Evolutionary conservation across 2,888 invertebrate species (phyloP), one percentile per base, ranked within the genome.

Genomic region (Bimastos eiseni): DNA sequence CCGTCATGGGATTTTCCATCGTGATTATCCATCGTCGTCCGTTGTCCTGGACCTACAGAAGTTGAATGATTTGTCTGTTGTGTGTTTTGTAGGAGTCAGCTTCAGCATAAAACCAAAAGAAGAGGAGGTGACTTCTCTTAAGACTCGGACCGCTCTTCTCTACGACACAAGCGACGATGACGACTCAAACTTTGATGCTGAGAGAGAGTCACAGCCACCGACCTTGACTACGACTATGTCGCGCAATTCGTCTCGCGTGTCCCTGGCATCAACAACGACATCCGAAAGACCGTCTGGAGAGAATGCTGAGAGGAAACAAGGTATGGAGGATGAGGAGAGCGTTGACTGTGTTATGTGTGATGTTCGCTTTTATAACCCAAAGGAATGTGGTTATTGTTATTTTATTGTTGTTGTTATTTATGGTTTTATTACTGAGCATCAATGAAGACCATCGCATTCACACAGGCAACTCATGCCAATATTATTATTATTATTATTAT

Each of bases 51-150:
- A n/a, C n/a, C n/a, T n/a, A n/a, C n/a, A n/a, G n/a, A n/a, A n/a
- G n/a, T n/a, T n/a, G n/a, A n/a, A n/a, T n/a, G n/a, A n/a, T n/a
- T n/a, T n/a, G n/a, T n/a, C n/a, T n/a, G n/a, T n/a, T n/a, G n/a
- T n/a, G n/a, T 19, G 70, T 70, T 49, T 55, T 24, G 24, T 55
- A 24, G 96, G 95, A 34, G 89, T 94, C 24, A 94, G 94, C 91
- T 94, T 94, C 91, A 94, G 94, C 44, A 93, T 94, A 90, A 94
- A 94, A 91, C 91, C 92, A 21, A 93, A 94, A 89, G 94, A 94
- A 70, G 93, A 93, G 36, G 94, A 94, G 37, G 90, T 92, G 30
- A 90, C 91, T 2, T 91, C 93, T 1, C 89, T 93, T 49, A 92
- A 93, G 41, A 93, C 93, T 90, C 92, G 92, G 83, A 92, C 92